phyloP scores from a whole-genome alignment of 2,113 vertebrate species.

The Electrona antarctica region DNA sequence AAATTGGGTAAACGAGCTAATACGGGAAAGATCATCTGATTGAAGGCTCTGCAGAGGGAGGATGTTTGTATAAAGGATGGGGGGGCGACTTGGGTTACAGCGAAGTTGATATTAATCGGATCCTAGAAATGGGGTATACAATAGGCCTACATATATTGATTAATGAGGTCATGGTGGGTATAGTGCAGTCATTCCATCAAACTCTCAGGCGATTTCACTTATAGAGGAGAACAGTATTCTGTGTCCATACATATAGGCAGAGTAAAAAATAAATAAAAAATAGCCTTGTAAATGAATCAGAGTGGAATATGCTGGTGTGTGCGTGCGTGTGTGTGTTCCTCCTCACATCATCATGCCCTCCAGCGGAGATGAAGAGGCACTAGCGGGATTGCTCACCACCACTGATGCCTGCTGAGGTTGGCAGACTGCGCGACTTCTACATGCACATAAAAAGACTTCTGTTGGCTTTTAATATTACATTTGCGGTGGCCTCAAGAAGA shows the following conservation, averaged over 20 bases:
- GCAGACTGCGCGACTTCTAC: conserved; percentile 15
- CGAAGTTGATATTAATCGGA: no score
- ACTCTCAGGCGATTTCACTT: no score
- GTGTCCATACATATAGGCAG: no score
- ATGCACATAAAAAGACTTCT: conserved; percentile 16
- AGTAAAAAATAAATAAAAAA: no score
- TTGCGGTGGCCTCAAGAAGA: not conserved
- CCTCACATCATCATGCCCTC: conserved; percentile 8
- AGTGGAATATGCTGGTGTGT: not conserved
- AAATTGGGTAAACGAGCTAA: conserved; percentile 30
- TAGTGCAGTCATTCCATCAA: no score
- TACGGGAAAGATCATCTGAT: no score
- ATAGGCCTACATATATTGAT: no score
- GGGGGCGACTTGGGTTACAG: not conserved
- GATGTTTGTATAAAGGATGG: not conserved
- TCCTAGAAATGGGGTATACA: no score
- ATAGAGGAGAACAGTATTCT: no score
- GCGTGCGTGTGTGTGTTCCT: not conserved
- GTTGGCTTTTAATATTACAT: conserved; percentile 21
- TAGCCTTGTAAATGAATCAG: no score
- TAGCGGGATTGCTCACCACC: conserved; percentile 3
- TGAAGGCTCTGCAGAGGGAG: not conserved
- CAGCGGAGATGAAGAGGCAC: conserved; percentile 16
- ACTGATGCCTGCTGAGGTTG: conserved; percentile 31
- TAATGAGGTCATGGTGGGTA: no score